Percentiles rank a stretch among this genome's conserved stretches.
phyloP scores from a whole-genome alignment of 2,113 vertebrate species.

The Haemorhous mexicanus region DNA sequence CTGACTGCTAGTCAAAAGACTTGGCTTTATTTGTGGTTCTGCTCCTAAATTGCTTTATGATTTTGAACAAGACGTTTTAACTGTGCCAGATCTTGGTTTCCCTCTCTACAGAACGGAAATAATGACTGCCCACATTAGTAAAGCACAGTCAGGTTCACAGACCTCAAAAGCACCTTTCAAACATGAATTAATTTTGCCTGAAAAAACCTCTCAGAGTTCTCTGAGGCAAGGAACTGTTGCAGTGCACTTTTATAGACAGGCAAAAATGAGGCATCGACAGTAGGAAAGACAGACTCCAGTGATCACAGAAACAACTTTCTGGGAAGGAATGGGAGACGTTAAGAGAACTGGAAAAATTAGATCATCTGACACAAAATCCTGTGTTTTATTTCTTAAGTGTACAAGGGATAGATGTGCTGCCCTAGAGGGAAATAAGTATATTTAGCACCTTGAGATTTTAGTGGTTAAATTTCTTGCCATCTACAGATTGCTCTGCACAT shows the following conservation, averaged over 20 bases:
- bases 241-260: background rate
- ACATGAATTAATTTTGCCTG: constrained; percentile 29
- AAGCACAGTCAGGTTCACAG: constrained; percentile 5
- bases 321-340: background rate
- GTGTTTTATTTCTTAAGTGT: background rate
- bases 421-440: background rate
- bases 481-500: background rate
- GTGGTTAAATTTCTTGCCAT: background rate
- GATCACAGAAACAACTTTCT: background rate
- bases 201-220: background rate
- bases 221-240: background rate
- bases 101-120: background rate
- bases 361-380: background rate
- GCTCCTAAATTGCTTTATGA: constrained; percentile 21
- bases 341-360: constrained; percentile 14
- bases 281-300: background rate
- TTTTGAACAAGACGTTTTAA: constrained; percentile 42
- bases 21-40: constrained; percentile 25
- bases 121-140: constrained; percentile 30
- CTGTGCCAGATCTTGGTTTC: background rate
- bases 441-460: background rate
- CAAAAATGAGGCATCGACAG: background rate
- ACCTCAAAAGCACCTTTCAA: constrained; percentile 28
- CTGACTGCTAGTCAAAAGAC: constrained; percentile 20
- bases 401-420: background rate